phyloP scores from a whole-genome alignment of 2,888 invertebrate genomes.

The Thyatira batis region DNA sequence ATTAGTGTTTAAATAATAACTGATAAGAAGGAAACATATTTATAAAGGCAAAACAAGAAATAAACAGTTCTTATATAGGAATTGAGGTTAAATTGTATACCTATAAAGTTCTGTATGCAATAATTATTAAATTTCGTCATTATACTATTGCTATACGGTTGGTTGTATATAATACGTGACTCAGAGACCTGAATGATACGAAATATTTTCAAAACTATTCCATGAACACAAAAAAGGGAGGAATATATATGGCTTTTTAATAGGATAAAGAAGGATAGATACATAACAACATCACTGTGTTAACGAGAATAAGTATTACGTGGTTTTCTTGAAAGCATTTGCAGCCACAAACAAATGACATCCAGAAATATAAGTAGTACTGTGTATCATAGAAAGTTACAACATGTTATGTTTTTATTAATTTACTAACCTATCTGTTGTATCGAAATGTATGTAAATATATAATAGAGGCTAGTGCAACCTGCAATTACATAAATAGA shows the following conservation, averaged over 20 bases:
- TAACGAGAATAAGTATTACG: conserved; percentile 15
- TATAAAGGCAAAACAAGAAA: conserved; percentile 5
- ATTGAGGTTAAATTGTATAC: conserved; percentile 2
- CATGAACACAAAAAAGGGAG: neutral
- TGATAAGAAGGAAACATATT: no score
- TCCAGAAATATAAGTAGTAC: conserved; percentile 11
- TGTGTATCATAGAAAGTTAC: neutral
- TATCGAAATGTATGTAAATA: conserved; percentile 16
- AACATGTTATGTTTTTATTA: neutral
- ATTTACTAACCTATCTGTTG: neutral
- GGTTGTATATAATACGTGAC: neutral
- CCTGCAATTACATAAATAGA: neutral
- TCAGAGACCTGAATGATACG: neutral
- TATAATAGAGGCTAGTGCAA: conserved; percentile 15
- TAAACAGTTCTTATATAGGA: conserved; percentile 1
- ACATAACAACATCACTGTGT: neutral
- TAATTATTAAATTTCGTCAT: neutral
- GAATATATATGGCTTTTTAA: neutral
- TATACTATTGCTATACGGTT: neutral
- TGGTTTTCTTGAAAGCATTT: conserved; percentile 29
- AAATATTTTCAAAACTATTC: neutral
- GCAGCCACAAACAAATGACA: conserved; percentile 41
- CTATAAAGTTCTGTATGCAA: neutral
- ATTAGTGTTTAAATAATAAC: no score
- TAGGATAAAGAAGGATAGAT: neutral